Conservation (phyloP, 2,797 vertebrate genomes). For the Aulostomus chinensis region DNA sequence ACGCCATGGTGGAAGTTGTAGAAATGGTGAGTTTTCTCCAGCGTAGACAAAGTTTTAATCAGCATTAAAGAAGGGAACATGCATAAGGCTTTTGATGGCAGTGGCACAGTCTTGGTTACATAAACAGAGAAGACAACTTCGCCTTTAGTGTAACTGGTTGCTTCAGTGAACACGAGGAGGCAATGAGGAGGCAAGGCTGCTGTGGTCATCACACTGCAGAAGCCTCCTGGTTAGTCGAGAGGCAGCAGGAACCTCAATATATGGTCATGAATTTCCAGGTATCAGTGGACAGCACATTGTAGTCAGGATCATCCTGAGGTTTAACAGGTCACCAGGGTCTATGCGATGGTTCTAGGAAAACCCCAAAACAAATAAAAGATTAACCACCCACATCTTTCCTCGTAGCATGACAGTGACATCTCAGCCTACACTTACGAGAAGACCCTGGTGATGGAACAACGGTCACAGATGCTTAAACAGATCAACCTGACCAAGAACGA, state of each 20-base stretch:
- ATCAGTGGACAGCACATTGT: too few relatives aligned
- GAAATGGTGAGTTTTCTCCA: constrained; percentile 89
- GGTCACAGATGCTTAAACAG: constrained; percentile 97
- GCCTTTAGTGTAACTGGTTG: constrained; percentile 8
- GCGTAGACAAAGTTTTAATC: background rate
- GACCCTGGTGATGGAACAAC: constrained; percentile 96
- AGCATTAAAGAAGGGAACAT: background rate
- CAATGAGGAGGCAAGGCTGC: constrained; percentile 2
- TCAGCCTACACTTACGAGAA: constrained; percentile 98
- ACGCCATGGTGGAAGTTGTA: constrained; percentile 94
- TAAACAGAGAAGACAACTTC: constrained; percentile 17
- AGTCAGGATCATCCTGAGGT: too few relatives aligned
- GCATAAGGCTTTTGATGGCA: constrained; percentile 8
- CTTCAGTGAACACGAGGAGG: constrained; percentile 15
- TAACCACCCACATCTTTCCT: background rate
- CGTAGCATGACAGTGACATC: constrained; percentile 95
- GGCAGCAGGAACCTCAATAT: background rate
- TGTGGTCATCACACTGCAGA: background rate
- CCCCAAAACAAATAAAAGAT: background rate
- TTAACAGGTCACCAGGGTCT: too few relatives aligned
- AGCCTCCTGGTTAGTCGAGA: background rate
- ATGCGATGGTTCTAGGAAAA: background rate
- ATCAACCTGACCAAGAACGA: constrained; percentile 97
- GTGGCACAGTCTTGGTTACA: constrained; percentile 5
- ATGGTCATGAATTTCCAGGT: too few relatives aligned